phyloP scores from a whole-genome alignment of 2,797 vertebrate species.

The Rhabdomys pumilio region DNA sequence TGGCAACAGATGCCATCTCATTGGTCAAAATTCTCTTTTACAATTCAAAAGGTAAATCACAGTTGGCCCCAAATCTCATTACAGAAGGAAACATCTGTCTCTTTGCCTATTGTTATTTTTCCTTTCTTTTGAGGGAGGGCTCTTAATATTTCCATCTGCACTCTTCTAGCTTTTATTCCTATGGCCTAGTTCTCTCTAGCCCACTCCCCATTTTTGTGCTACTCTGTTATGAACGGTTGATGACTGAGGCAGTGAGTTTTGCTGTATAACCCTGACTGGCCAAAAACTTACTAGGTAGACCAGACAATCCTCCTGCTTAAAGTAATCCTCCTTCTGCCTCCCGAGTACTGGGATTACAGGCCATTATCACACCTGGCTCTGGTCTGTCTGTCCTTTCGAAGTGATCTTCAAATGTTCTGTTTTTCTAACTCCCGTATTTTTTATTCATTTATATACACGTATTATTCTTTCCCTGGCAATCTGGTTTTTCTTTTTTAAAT shows the following conservation, averaged over 20 bases:
- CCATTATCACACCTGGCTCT: not conserved
- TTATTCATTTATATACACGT: not conserved
- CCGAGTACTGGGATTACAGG: not conserved
- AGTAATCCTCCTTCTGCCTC: not conserved
- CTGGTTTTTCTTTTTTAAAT: slow-evolving; percentile 3
- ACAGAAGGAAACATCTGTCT: not conserved
- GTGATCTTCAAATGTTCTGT: not conserved
- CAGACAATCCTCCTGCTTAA: not conserved
- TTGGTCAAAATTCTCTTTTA: not conserved
- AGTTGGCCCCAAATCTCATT: not conserved
- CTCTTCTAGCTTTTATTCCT: not conserved
- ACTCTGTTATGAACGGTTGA: not conserved
- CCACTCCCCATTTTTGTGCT: not conserved
- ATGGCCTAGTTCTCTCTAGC: not conserved
- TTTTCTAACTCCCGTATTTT: not conserved
- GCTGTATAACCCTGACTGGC: not conserved
- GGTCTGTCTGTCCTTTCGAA: not conserved
- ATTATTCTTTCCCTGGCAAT: slow-evolving; percentile 28
- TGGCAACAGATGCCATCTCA: not conserved
- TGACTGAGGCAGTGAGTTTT: not conserved
- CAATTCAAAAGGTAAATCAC: slow-evolving; percentile 4
- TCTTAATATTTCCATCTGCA: not conserved
- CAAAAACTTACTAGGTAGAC: not conserved
- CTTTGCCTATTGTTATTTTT: not conserved
- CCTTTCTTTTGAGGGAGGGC: not conserved